Evolutionary conservation across 2,113 vertebrate species (phyloP).

Genomic region (Rhinogobius similis): DNA sequence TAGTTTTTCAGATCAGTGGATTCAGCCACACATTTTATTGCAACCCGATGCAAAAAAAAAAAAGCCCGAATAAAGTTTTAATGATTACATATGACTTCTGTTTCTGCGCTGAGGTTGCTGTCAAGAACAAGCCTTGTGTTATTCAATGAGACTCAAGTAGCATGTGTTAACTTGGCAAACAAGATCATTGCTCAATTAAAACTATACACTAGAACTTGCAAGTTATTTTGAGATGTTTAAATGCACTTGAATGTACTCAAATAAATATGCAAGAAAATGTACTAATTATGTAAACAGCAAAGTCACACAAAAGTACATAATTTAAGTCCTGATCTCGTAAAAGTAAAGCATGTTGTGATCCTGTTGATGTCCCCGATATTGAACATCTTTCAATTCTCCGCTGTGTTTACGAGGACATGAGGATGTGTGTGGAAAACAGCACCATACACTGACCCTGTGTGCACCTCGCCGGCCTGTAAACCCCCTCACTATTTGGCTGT

Average conservation of each 20-base stretch:
- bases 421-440: conserved; percentile 15
- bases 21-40: not conserved
- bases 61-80: no score
- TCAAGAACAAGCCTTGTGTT: not conserved
- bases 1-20: not conserved
- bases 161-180: not conserved
- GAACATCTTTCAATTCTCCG: conserved; percentile 27
- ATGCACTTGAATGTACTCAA: not conserved
- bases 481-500: conserved; percentile 33
- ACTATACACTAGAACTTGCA: not conserved
- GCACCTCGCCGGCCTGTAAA: conserved; percentile 30
- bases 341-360: conserved; percentile 23
- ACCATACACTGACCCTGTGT: conserved; percentile 14
- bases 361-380: conserved; percentile 15
- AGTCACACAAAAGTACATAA: no score
- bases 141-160: no score
- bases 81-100: no score
- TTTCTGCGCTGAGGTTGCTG: not conserved
- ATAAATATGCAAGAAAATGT: not conserved
- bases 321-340: conserved; percentile 17
- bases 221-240: not conserved
- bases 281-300: no score
- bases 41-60: conserved; percentile 2
- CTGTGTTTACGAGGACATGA: conserved; percentile 30
- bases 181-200: not conserved